These are phyloP conservation scores for Saccostrea cuccullata DNA, from an alignment of 1,140 invertebrate genomes.

Conservation along the genomic window DNA sequence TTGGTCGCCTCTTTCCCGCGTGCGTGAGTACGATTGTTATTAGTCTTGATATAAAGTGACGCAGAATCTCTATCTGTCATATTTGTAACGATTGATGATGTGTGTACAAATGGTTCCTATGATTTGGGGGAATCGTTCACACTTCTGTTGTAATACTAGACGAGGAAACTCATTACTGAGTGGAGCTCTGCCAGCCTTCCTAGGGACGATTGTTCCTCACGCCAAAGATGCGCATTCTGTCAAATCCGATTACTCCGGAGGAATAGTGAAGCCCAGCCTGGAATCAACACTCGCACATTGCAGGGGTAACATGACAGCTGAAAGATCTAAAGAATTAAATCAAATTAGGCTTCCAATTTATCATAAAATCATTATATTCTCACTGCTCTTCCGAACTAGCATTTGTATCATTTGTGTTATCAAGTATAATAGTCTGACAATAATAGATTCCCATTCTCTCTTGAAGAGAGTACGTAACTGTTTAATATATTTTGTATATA, in stretches of 20 bases:
- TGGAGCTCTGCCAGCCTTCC: background rate
- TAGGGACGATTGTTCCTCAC: slow-evolving; percentile 21
- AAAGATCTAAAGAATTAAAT: slow-evolving; percentile 37
- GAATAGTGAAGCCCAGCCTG: slow-evolving; percentile 11
- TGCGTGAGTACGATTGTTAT: slow-evolving; percentile 35
- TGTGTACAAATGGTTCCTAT: slow-evolving; percentile 33
- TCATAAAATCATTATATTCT: slow-evolving; percentile 7
- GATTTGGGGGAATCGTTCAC: slow-evolving; percentile 22
- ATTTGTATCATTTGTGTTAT: background rate
- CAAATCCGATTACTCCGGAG: slow-evolving; percentile 3
- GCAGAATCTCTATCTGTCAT: slow-evolving; percentile 30
- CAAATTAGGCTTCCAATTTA: slow-evolving; percentile 4
- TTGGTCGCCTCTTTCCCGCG: slow-evolving; percentile 16
- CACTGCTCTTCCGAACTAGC: background rate
- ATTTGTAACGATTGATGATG: slow-evolving; percentile 37
- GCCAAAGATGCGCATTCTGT: slow-evolving; percentile 13
- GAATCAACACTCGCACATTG: slow-evolving; percentile 6
- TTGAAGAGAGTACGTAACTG: no score
- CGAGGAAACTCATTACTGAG: slow-evolving; percentile 35
- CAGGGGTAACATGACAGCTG: slow-evolving; percentile 16
- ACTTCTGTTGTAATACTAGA: slow-evolving; percentile 11
- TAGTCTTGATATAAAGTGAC: slow-evolving; percentile 33
- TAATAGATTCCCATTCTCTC: no score
- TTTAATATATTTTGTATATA: no score
- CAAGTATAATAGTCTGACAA: background rate